These are phyloP conservation scores for Diabrotica undecimpunctata DNA, from an alignment of 1,140 invertebrate species.

Conservation along the genomic window DNA sequence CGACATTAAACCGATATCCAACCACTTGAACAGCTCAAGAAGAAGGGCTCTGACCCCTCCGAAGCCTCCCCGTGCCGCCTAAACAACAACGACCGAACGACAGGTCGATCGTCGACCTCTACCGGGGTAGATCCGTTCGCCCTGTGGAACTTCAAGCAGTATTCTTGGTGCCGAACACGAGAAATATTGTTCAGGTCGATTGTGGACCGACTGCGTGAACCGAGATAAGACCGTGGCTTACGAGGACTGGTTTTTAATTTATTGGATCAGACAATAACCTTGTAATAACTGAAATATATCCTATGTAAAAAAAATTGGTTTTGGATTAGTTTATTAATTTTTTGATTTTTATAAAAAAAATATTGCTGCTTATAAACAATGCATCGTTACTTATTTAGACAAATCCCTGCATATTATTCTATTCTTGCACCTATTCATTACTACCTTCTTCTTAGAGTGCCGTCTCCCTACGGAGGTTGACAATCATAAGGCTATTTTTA, in stretches of 20 bases:
- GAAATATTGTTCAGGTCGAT: not conserved
- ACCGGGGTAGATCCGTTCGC: not conserved
- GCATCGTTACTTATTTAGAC: too few species aligned
- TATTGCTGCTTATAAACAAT: too few species aligned
- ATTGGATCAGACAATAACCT: not conserved
- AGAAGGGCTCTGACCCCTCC: constrained; percentile 1
- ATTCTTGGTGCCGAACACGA: not conserved
- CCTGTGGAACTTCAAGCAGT: not conserved
- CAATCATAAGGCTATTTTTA: too few species aligned
- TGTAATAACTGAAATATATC: not conserved
- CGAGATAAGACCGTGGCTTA: not conserved
- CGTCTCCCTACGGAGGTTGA: too few species aligned
- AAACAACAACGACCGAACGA: not conserved
- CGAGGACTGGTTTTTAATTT: not conserved
- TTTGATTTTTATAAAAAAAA: too few species aligned
- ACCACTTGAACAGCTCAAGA: too few species aligned
- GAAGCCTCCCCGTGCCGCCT: not conserved
- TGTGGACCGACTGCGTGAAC: not conserved
- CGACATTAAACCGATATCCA: too few species aligned
- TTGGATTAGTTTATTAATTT: too few species aligned
- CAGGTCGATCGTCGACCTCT: constrained; percentile 1
- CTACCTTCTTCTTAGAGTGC: too few species aligned
- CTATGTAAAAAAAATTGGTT: too few species aligned
- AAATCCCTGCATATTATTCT: too few species aligned
- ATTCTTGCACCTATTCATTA: too few species aligned